A percentile compares a stretch with the other conserved stretches of the same genome.
These are phyloP conservation scores for Dendrolimus houi DNA, from an alignment of 2,888 invertebrate genomes.

Conservation along the genomic window DNA sequence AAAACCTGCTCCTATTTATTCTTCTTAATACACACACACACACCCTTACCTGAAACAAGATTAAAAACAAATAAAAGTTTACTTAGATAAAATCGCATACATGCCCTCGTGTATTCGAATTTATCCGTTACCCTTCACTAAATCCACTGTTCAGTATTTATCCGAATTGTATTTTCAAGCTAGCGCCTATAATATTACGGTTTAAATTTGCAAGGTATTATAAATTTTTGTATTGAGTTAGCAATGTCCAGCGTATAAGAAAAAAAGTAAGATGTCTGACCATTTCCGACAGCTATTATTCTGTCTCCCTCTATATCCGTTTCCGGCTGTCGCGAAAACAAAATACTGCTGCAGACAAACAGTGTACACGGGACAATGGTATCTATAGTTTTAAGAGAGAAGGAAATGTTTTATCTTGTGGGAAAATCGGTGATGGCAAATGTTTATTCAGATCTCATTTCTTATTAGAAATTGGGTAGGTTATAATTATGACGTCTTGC, in stretches of 20 bases:
- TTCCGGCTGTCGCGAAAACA: constrained; percentile 73
- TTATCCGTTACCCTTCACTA: too few species aligned
- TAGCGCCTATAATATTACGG: constrained; percentile 9
- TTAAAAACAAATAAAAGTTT: too few species aligned
- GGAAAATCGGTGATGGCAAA: constrained; percentile 7
- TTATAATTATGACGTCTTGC: too few species aligned
- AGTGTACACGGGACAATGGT: constrained; percentile 8
- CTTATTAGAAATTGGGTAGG: too few species aligned
- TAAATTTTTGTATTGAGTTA: constrained; percentile 43
- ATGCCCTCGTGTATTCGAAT: too few species aligned
- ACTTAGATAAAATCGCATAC: too few species aligned
- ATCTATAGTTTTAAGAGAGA: background rate
- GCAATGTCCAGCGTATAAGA: constrained; percentile 59
- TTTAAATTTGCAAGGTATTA: constrained; percentile 16
- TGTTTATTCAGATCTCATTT: too few species aligned
- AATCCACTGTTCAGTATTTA: too few species aligned
- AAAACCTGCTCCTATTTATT: too few species aligned
- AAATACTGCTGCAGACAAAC: constrained; percentile 61
- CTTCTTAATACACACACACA: too few species aligned
- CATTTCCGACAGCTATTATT: constrained; percentile 76
- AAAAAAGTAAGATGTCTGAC: constrained; percentile 74
- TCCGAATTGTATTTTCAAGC: too few species aligned
- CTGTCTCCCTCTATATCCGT: constrained; percentile 75
- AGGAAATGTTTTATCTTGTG: background rate
- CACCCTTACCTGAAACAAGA: too few species aligned